Evolutionary conservation across 2,113 vertebrate species (phyloP), one percentile per base, ranked within the genome.

Genomic region (Anarhynchus alexandrinus): DNA sequence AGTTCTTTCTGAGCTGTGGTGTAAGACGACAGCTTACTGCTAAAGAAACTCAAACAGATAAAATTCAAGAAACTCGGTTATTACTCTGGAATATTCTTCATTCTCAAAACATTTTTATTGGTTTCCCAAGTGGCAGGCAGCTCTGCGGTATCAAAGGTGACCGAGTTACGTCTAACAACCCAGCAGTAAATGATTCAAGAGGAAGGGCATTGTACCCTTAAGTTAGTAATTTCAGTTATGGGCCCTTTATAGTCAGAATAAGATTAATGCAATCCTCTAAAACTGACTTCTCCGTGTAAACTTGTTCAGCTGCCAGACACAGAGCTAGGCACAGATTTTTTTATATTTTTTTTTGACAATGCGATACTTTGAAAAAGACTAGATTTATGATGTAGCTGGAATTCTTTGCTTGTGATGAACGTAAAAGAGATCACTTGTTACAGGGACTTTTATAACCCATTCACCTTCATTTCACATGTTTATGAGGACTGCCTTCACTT

Each of bases 401-500:
- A 98, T 98, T 98, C 98, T 96, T 98, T 96, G 95, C 96, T 95
- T 94, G 90, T 94, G 98, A 98, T 97, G 97, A 97, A 97, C 74
- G 96, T 95, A 97, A 98, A 97, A 96, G 94, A 98, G 97, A 97
- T 97, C 94, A 86, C 93, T 98, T 97, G 98, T 96, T 98, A 97
- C 96, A 96, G 98, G 82, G 94, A 96, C 97, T 98, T 98, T 98
- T 98, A 98, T 97, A 98, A 98, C 97, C 97, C 79, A 74, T 94
- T 98, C 97, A 98, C 97, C 98, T 98, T 97, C 96, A 96, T 97
- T 97, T 98, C 97, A 97, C 97, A 96, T 98, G 96, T 98, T 98
- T 98, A 98, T 98, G 97, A 96, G 97, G 93, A 96, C 94, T 98
- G 97, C 93, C 97, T 97, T 98, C 95, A 95, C 97, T 98, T 96